Base-by-base conservation (phyloP, 2,888 invertebrate genomes). In the Branchinecta sandiegonensis region DNA sequence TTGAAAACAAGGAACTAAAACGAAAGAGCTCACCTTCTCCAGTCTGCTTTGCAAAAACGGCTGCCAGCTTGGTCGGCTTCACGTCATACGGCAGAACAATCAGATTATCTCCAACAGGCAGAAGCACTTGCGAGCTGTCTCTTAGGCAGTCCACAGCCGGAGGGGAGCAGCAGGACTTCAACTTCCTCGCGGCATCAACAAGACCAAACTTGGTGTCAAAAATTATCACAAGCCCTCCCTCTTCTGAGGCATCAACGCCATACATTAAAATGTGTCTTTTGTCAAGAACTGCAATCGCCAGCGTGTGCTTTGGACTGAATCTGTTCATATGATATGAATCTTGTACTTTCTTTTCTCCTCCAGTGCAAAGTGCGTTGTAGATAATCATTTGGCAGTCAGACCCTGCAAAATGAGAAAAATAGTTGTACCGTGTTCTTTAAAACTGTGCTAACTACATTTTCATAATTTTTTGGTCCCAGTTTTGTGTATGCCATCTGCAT, bases 201-300 rank as follows among this genome's bases (percentile, higher is more conserved):
- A 56, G n/a, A 56, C 63, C 63, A 10, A 56, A 56, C 23, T 56
- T 56, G 63, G 63, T 56, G 23, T 56, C 63, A n/a, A n/a, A 56
- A n/a, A 56, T 56, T n/a, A 56, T 23, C 63, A 56, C 63, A 10
- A 56, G 63, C 8, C 63, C 63, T 56, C 63, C 63, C 23, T 56
- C 63, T 9, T 56, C 63, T 17, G 63, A 56, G 9, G 23, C 23
- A 56, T 56, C 63, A 17, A 23, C 63, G 14, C 63, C 63, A 56
- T 56, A 56, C 63, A 56, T 56, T 17, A 56, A 23, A 23, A 56
- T 23, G 23, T 56, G 63, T 11, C 63, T 56, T 56, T 56, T 56
- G 23, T 56, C 63, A n/a, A 56, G 23, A 23, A 56, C 63, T 17
- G 63, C 63, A 17, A 56, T 56, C 8, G 63, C n/a, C 63, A 56